Evolutionary conservation across 2,113 vertebrate genomes (phyloP).

Genomic region (Etheostoma spectabile): DNA sequence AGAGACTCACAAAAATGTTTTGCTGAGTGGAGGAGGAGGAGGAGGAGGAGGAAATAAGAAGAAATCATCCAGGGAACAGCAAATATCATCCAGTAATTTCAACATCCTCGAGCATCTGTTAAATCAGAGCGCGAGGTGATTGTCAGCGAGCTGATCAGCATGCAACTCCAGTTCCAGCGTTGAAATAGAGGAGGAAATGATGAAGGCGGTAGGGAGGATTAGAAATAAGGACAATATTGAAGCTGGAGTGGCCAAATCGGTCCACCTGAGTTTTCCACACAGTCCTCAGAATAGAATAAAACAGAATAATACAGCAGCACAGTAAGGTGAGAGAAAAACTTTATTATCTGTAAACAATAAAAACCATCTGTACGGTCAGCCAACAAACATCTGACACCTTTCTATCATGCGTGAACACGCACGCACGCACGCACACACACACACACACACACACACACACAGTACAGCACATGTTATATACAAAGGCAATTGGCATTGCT

Average conservation of each 20-base stretch:
- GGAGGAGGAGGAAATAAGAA: background rate
- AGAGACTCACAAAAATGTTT: slow-evolving; percentile 26
- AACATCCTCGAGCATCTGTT: slow-evolving; percentile 27
- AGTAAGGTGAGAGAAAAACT: no score
- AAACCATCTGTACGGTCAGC: no score
- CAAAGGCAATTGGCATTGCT: no score
- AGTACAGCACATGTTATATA: background rate
- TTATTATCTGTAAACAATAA: background rate
- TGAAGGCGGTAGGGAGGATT: background rate
- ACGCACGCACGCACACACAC: no score
- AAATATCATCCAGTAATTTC: slow-evolving; percentile 34
- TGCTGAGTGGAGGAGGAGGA: background rate
- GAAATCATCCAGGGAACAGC: slow-evolving; percentile 34
- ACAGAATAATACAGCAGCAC: background rate
- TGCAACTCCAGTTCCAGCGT: background rate
- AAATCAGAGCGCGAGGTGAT: background rate
- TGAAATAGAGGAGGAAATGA: background rate
- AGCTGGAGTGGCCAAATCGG: background rate
- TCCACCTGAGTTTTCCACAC: background rate
- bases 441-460: no score
- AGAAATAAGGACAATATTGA: background rate
- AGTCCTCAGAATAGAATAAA: background rate
- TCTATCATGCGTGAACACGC: no score
- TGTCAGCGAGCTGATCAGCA: slow-evolving; percentile 9
- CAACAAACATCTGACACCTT: no score